Base-by-base conservation (phyloP, 2,113 vertebrate species). In the Vulpes vulpes region DNA sequence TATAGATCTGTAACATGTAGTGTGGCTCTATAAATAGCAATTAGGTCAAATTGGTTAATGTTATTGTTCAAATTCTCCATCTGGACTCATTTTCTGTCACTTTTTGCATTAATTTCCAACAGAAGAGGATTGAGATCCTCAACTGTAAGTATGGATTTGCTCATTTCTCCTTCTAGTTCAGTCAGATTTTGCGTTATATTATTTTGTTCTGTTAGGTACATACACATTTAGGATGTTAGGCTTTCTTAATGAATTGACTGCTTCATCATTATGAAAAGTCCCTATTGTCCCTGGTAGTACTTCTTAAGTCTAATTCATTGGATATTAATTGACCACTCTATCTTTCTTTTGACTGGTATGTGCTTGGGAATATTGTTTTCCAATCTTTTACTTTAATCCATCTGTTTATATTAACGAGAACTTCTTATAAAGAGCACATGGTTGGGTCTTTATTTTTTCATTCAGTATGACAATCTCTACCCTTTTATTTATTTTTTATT, bases 371-470 rank as follows among this genome's bases (percentile, higher is more conserved):
- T 83, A 83, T 89, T 55, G 22, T 65, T 80, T 83, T 89, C 22
- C 27, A 89, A 83, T 55, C 57, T 73, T 82, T 94, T 74, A 49
- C 17, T 83, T 94, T 94, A 82, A 89, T 43, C 14, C 23, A 62
- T 53, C 67, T 64, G 55, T 82, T 82, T 89, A 38, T 82, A 55
- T 83, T 83, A 74, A 74, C 20, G n/a, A 38, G 4, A 25, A n/a
- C 32, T 57, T 95, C 67, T 83, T 83, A 83, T 20, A 74, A 83
- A 83, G 43, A 95, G 20, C 78, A 95, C 23, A 43, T 32, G 30
- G 43, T 38, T 62, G 27, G 30, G 9, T 51, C 51, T 81, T 81
- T 73, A 32, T 57, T 87, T 76, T 64, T 89, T 64, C 7, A 89
- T 64, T 64, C 32, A 64, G 17, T 64, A 25, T 74, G 14, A 73